Percentiles rank a stretch among this genome's conserved stretches.
phyloP scores from a whole-genome alignment of 2,888 invertebrate species.

The Azorinus chamasolen region DNA sequence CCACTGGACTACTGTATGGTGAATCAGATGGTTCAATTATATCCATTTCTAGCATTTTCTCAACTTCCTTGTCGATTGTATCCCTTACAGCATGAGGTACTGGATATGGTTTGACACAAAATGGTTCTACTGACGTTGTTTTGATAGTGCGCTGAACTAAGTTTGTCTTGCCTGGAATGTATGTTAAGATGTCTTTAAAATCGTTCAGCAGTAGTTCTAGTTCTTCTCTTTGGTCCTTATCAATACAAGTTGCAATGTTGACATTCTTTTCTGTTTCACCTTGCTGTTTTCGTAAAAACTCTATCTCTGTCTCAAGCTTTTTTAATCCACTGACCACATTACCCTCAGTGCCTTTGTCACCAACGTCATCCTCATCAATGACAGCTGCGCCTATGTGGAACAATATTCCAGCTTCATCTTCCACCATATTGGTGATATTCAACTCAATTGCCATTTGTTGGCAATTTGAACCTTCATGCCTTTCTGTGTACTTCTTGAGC shows the following conservation, averaged over 20 bases:
- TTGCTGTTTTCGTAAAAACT: too few relatives aligned
- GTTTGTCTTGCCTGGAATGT: conserved; percentile 29
- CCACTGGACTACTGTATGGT: conserved; percentile 59
- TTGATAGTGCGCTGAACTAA: conserved; percentile 30
- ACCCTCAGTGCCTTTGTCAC: too few relatives aligned
- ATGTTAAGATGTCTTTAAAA: conserved; percentile 20
- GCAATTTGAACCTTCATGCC: neutral
- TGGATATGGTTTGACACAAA: conserved; percentile 47
- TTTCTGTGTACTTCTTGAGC: conserved; percentile 32
- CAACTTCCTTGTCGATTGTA: conserved; percentile 47
- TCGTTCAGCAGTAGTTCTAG: conserved; percentile 11
- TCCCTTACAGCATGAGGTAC: conserved; percentile 42
- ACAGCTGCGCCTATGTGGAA: too few relatives aligned
- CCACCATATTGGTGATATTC: too few relatives aligned
- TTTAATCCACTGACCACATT: too few relatives aligned
- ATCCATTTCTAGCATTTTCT: conserved; percentile 52
- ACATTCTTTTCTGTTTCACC: too few relatives aligned
- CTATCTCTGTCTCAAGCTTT: too few relatives aligned
- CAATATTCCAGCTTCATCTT: too few relatives aligned
- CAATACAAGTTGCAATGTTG: too few relatives aligned
- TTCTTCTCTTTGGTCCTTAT: conserved; percentile 7
- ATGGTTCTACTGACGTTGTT: conserved; percentile 24
- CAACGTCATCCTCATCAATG: too few relatives aligned
- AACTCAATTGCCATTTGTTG: too few relatives aligned
- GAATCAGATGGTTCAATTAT: conserved; percentile 59